These are phyloP conservation scores for Sciaenops ocellatus DNA, from an alignment of 2,797 vertebrate genomes.

Conservation along the genomic window DNA sequence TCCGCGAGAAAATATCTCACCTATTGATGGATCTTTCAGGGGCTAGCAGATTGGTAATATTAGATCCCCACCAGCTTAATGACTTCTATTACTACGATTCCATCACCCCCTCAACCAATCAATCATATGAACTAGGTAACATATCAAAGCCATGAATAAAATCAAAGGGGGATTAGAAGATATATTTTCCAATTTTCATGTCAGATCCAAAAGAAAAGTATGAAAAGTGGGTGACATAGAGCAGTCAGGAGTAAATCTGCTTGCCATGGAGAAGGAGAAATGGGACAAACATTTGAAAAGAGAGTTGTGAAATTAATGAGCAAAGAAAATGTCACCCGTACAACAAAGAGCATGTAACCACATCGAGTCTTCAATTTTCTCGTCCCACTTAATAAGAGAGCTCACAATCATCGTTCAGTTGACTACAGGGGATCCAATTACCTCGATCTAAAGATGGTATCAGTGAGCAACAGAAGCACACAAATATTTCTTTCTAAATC, in stretches of 20 bases:
- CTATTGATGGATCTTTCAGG: slow-evolving; percentile 81
- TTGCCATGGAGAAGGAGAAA: slow-evolving; percentile 43
- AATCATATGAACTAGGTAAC: slow-evolving; percentile 82
- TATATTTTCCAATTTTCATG: slow-evolving; percentile 74
- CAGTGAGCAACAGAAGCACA: slow-evolving; percentile 87
- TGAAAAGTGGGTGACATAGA: slow-evolving; percentile 45
- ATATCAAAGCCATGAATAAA: slow-evolving; percentile 81
- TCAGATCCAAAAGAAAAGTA: slow-evolving; percentile 40
- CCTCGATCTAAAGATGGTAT: slow-evolving; percentile 94
- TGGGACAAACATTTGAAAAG: slow-evolving; percentile 57
- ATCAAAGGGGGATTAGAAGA: slow-evolving; percentile 73
- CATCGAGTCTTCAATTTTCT: slow-evolving; percentile 89
- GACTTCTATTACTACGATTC: slow-evolving; percentile 82
- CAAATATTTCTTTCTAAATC: slow-evolving; percentile 93
- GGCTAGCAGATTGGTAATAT: slow-evolving; percentile 80
- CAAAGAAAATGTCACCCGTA: slow-evolving; percentile 84
- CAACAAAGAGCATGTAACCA: slow-evolving; percentile 69
- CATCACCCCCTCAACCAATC: slow-evolving; percentile 73
- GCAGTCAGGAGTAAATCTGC: slow-evolving; percentile 35
- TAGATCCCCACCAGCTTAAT: slow-evolving; percentile 77
- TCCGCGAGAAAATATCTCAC: slow-evolving; percentile 77
- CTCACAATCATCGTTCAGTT: slow-evolving; percentile 95
- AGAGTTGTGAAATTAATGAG: slow-evolving; percentile 85
- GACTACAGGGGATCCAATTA: slow-evolving; percentile 80
- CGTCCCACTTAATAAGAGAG: slow-evolving; percentile 90